phyloP scores from a whole-genome alignment of 2,113 vertebrate genomes.

The Helogale parvula region DNA sequence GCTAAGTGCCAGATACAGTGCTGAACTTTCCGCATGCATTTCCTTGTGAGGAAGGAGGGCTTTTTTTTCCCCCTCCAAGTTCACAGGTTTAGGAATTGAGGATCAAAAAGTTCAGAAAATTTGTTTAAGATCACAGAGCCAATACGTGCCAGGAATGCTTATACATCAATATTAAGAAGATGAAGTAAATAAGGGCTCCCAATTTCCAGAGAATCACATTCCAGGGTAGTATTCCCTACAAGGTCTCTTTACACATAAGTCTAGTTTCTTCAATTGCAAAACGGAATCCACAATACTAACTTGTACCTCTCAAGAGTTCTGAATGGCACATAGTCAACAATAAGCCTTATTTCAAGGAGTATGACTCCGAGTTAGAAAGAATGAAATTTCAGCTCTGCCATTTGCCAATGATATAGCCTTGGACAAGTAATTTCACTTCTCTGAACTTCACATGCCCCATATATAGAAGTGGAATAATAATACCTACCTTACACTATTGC shows the following conservation, averaged over 20 bases:
- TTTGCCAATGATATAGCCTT: background rate
- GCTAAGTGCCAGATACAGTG: background rate
- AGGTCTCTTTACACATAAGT: background rate
- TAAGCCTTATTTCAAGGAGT: background rate
- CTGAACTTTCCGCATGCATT: background rate
- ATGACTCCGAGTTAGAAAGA: background rate
- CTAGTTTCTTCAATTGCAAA: background rate
- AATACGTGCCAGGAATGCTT: background rate
- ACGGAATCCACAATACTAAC: background rate
- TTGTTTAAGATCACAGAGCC: background rate
- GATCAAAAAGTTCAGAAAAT: conserved; percentile 33
- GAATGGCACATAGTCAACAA: background rate
- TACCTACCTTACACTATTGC: background rate
- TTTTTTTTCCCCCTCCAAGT: background rate
- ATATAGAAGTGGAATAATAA: background rate
- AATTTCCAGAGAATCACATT: background rate
- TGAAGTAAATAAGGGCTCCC: background rate
- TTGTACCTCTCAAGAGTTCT: background rate
- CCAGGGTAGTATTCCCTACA: background rate
- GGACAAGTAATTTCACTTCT: background rate
- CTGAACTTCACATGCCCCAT: background rate
- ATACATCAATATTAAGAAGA: background rate
- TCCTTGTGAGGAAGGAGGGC: background rate
- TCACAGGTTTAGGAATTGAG: conserved; percentile 8
- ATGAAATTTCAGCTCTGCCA: background rate